phyloP scores from a whole-genome alignment of 1,140 invertebrate genomes.

The Drosophila setifemur region DNA sequence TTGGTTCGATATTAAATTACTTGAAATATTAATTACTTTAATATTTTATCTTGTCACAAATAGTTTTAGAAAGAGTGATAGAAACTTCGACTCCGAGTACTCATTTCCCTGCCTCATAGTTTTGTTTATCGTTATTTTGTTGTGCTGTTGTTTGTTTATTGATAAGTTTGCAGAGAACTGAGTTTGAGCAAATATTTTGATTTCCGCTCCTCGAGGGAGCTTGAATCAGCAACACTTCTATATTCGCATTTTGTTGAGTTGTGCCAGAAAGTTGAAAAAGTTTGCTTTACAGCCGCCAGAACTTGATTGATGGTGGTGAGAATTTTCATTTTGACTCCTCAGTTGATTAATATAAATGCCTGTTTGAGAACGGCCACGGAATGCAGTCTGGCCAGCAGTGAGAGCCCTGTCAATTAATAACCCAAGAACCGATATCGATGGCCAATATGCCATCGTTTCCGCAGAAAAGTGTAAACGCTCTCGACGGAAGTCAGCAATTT shows the following conservation, averaged over 20 bases:
- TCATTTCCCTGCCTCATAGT: background rate
- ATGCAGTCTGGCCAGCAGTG: background rate
- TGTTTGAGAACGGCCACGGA: background rate
- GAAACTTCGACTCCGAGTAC: too few species aligned
- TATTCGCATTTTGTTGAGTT: slow-evolving; percentile 31
- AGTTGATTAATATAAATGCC: slow-evolving; percentile 55
- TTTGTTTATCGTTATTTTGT: background rate
- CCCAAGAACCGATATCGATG: slow-evolving; percentile 24
- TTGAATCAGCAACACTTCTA: background rate
- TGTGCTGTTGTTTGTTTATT: slow-evolving; percentile 16
- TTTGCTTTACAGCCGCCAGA: slow-evolving; percentile 17
- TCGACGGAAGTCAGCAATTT: slow-evolving; percentile 43
- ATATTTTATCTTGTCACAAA: too few species aligned
- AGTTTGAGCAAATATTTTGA: slow-evolving; percentile 37
- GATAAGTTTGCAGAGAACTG: slow-evolving; percentile 47
- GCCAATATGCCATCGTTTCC: slow-evolving; percentile 50
- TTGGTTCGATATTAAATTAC: too few species aligned
- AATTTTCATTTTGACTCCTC: slow-evolving; percentile 25
- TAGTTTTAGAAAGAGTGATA: background rate
- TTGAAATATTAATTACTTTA: too few species aligned
- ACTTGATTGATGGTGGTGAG: slow-evolving; percentile 43
- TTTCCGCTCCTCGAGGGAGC: slow-evolving; percentile 2
- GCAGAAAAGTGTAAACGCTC: slow-evolving; percentile 15
- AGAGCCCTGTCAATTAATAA: slow-evolving; percentile 41
- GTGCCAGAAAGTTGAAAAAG: slow-evolving; percentile 15